phyloP scores from a whole-genome alignment of 2,113 vertebrate species.

The Chunga burmeisteri region DNA sequence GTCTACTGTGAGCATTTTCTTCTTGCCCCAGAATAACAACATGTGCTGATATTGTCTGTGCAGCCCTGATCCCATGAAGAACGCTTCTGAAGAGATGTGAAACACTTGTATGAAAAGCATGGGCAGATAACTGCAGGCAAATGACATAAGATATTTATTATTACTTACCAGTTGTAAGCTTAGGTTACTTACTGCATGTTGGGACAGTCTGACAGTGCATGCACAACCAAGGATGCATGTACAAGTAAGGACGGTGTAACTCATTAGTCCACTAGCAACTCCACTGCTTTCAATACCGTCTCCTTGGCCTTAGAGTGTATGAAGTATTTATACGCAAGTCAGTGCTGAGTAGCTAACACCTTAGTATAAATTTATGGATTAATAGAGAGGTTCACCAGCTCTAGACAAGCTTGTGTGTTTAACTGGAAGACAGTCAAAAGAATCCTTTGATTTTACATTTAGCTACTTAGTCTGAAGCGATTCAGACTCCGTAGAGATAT shows the following conservation, averaged over 20 bases:
- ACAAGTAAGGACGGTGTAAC: not conserved
- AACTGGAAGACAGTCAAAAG: not conserved
- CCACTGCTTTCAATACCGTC: not conserved
- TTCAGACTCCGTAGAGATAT: not conserved
- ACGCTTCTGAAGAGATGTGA: accelerated
- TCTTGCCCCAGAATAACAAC: not conserved
- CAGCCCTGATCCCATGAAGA: not conserved
- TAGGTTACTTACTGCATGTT: not conserved
- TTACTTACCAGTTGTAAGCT: not conserved
- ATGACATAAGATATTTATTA: not conserved
- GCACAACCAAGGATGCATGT: not conserved
- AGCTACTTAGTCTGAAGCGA: not conserved
- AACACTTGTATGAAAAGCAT: not conserved
- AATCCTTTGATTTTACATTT: not conserved
- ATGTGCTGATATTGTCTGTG: not conserved
- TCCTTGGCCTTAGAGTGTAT: not conserved
- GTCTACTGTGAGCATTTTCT: not conserved
- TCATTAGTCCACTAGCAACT: not conserved
- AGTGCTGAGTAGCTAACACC: not conserved
- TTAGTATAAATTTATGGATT: not conserved
- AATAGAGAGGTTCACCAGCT: not conserved
- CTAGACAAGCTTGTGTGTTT: not conserved
- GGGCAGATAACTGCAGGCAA: not conserved
- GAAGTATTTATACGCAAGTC: not conserved
- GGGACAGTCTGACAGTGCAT: not conserved